Evolutionary conservation across 2,888 invertebrate species (phyloP), one percentile per base, ranked within the genome.

Genomic region (Tiphia femorata): DNA sequence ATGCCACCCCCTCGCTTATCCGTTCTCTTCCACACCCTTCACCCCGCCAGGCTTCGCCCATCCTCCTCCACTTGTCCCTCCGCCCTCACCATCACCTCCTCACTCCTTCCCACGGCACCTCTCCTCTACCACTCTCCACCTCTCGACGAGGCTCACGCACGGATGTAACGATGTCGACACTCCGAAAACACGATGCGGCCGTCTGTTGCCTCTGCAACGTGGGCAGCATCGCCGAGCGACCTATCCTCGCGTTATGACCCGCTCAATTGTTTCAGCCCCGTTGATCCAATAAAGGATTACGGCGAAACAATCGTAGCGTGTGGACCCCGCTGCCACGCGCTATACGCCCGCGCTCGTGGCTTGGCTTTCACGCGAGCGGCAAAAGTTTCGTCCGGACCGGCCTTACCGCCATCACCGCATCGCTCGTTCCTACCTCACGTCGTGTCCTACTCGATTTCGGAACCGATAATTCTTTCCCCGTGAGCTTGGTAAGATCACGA

Each of bases 261-360:
- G 79, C 80, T 80, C 79, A 78, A 81, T 81, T 81, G 81, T 81
- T 81, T 81, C 81, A 81, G 80, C 81, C 79, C 76, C 81, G 80
- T 80, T 81, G 81, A 81, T 81, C 79, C 81, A 81, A 81, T 81
- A 81, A 81, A 81, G 81, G 81, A 81, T 81, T 81, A 81, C 73
- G 80, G 77, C 75, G 74, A 80, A 80, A 80, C 80, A 80, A 80
- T 80, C 70, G 80, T 75, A 76, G 77, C 75, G 76, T 71, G 76
- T 70, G 59, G 50, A 51, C 54, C 33, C 42, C 44, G 47, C 64
- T 56, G 52, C 33, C 64, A 54, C 55, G 57, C 62, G 40, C 35
- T 2, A 37, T 17, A 27, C 38, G 35, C 43, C 49, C 46, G 37
- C 29, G 35, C 37, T 7, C 30, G 16, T 20, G 40, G 30, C 35